phyloP scores from a whole-genome alignment of 1,140 invertebrate species.

The Bombus turneri region DNA sequence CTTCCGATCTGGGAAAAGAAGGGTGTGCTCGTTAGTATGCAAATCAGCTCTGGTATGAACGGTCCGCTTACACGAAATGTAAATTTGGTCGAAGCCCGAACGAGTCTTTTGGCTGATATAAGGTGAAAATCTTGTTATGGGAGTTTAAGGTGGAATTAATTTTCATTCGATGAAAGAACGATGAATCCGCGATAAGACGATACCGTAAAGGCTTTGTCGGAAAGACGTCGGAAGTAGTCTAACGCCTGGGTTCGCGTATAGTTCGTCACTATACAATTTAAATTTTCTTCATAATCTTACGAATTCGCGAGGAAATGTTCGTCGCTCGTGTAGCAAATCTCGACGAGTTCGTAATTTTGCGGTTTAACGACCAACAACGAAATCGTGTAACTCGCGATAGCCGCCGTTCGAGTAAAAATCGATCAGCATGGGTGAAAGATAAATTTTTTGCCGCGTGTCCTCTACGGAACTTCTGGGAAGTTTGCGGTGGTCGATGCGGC shows the following conservation, averaged over 20 bases:
- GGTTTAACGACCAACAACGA: no score
- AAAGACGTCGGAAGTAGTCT: constrained; percentile 28
- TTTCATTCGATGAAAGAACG: constrained; percentile 6
- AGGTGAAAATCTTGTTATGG: constrained; percentile 31
- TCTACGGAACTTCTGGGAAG: background rate
- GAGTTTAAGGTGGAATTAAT: constrained; percentile 41
- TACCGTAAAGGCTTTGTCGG: constrained; percentile 1
- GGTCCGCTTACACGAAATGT: constrained; percentile 7
- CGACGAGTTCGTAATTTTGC: background rate
- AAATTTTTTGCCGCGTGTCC: background rate
- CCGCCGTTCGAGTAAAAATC: background rate
- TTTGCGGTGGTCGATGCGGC: constrained; percentile 30
- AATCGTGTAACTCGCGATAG: no score
- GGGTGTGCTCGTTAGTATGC: constrained; percentile 29
- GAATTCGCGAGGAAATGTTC: no score
- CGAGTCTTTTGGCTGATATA: background rate
- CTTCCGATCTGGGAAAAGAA: constrained; percentile 1
- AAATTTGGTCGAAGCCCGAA: constrained; percentile 6
- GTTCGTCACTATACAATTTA: background rate
- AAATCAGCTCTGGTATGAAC: constrained; percentile 31
- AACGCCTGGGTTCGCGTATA: background rate
- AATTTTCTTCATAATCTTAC: background rate
- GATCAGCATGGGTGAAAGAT: background rate
- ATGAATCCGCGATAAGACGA: constrained; percentile 7
- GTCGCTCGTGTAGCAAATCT: background rate